Evolutionary conservation across 1,140 invertebrate species (phyloP).

Genomic region (Panonychus citri): DNA sequence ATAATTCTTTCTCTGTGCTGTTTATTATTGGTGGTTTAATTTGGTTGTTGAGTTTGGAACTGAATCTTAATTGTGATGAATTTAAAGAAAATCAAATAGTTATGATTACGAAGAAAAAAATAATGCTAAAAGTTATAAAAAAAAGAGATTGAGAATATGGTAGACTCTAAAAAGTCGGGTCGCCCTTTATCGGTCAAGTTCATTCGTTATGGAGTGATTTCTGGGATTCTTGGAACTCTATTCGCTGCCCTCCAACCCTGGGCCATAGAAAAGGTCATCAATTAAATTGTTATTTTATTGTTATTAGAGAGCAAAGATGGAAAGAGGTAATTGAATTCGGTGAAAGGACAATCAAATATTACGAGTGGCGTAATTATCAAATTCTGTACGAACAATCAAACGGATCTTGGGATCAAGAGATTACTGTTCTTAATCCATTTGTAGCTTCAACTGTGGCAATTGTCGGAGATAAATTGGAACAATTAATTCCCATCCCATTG

Average conservation of each 20-base stretch:
- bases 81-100: no score
- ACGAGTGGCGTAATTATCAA: constrained; percentile 3
- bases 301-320: background rate
- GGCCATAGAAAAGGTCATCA: background rate
- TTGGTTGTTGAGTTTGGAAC: no score
- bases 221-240: background rate
- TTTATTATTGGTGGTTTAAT: no score
- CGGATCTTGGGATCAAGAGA: constrained; percentile 5
- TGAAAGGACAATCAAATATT: constrained; percentile 7
- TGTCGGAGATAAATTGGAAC: background rate
- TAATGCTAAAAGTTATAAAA: no score
- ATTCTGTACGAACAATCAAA: background rate
- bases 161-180: background rate
- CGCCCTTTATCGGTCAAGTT: background rate
- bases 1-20: no score
- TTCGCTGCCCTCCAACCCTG: background rate
- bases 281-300: background rate
- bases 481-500: background rate
- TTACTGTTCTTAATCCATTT: constrained; percentile 8
- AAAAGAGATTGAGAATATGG: background rate
- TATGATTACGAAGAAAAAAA: no score
- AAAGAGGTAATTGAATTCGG: constrained; percentile 3
- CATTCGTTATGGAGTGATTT: background rate
- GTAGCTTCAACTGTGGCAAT: background rate
- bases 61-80: no score